Conservation (phyloP, 2,888 invertebrate species). For the Phalera bucephala region DNA sequence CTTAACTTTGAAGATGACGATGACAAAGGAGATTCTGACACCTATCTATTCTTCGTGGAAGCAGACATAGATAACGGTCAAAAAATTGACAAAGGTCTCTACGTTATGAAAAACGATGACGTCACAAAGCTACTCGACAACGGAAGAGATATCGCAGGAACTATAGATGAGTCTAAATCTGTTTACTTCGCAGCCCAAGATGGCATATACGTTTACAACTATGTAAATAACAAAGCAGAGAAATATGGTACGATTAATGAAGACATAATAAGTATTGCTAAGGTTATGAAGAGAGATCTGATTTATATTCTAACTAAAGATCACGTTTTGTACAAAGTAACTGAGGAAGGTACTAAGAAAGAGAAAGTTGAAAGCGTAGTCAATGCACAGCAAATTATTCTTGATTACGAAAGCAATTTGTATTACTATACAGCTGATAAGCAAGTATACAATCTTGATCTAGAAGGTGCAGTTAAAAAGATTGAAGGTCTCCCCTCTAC, state of each 20-base stretch:
- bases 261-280: slow-evolving; percentile 45
- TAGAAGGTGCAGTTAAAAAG: slow-evolving; percentile 39
- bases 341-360: slow-evolving; percentile 52
- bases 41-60: slow-evolving; percentile 37
- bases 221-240: slow-evolving; percentile 31
- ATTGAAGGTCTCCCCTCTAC: slow-evolving; percentile 48
- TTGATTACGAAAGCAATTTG: slow-evolving; percentile 55
- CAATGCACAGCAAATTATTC: slow-evolving; percentile 50
- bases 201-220: slow-evolving; percentile 49
- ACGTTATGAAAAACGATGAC: slow-evolving; percentile 25
- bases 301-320: slow-evolving; percentile 57
- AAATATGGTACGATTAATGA: slow-evolving; percentile 56
- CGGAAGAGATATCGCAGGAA: slow-evolving; percentile 43
- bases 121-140: slow-evolving; percentile 43
- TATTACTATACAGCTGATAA: slow-evolving; percentile 52
- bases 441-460: slow-evolving; percentile 37
- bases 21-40: slow-evolving; percentile 9
- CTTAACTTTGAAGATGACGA: slow-evolving; percentile 40
- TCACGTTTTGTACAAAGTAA: slow-evolving; percentile 53
- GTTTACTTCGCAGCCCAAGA: slow-evolving; percentile 51
- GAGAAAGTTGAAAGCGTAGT: slow-evolving; percentile 41
- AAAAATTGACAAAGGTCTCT: slow-evolving; percentile 42
- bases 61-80: slow-evolving; percentile 37
- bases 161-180: slow-evolving; percentile 34
- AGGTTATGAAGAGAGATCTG: slow-evolving; percentile 41